Conservation (phyloP, 1,140 invertebrate species). For the Polyergus mexicanus region DNA sequence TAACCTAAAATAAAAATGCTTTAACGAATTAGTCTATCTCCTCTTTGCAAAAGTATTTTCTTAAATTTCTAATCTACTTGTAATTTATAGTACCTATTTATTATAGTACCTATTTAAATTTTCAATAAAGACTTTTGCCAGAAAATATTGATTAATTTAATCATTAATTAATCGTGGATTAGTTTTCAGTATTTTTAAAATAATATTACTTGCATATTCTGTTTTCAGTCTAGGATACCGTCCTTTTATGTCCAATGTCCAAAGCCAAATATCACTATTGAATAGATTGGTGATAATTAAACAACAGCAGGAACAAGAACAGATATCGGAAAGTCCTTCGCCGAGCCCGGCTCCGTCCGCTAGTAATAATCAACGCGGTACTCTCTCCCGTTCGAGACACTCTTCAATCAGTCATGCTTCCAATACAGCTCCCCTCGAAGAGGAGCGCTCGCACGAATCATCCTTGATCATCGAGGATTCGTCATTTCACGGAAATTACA, state of each 20-base stretch:
- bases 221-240: conserved; percentile 83
- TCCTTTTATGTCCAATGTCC: conserved; percentile 88
- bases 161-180: not conserved
- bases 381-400: conserved; percentile 80
- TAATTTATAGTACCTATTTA: not conserved
- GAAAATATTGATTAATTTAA: conserved; percentile 7
- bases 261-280: conserved; percentile 87
- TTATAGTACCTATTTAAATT: not conserved
- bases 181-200: not conserved
- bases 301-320: conserved; percentile 83
- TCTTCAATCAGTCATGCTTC: conserved; percentile 83
- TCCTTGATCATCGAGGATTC: conserved; percentile 73
- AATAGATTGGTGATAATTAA: conserved; percentile 86
- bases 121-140: not conserved
- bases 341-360: conserved; percentile 83
- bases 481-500: conserved; percentile 77
- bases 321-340: conserved; percentile 82
- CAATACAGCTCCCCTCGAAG: conserved; percentile 79
- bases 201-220: conserved; percentile 30
- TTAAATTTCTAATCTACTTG: not conserved
- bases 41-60: not conserved
- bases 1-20: not conserved
- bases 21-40: not conserved
- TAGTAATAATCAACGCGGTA: conserved; percentile 79
- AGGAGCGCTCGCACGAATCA: conserved; percentile 77